A percentile compares a stretch with the other conserved stretches of the same genome.
phyloP scores from a whole-genome alignment of 2,797 vertebrate genomes.

The Lophius americanus region DNA sequence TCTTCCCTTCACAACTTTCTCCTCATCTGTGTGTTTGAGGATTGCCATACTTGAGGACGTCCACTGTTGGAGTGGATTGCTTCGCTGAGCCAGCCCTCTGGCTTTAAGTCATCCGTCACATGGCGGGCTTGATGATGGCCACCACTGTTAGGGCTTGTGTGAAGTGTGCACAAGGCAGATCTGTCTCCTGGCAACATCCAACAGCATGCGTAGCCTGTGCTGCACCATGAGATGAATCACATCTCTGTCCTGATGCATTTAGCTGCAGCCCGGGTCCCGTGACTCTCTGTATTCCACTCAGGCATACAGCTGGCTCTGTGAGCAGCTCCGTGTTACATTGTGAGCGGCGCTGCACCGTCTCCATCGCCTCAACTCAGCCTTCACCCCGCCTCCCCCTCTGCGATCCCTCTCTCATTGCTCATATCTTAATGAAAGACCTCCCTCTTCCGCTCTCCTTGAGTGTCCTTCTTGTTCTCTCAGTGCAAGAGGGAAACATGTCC shows the following conservation, averaged over 20 bases:
- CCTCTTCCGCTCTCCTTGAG: constrained; percentile 30
- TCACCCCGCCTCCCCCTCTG: constrained; percentile 2
- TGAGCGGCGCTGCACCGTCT: constrained; percentile 5
- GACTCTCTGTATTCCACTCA: constrained; percentile 30
- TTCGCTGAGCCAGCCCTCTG: constrained; percentile 17
- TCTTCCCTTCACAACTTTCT: neutral
- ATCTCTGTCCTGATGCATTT: constrained; percentile 65
- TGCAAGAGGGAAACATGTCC: constrained; percentile 18
- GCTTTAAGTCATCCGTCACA: constrained; percentile 47
- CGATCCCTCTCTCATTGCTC: constrained; percentile 22
- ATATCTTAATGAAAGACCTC: constrained; percentile 49
- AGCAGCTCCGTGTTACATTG: constrained; percentile 21
- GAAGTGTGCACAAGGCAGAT: constrained; percentile 61
- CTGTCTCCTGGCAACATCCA: constrained; percentile 76
- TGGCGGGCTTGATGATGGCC: constrained; percentile 43
- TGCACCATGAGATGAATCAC: constrained; percentile 65
- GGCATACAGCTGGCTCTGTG: constrained; percentile 22
- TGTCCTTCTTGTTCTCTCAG: constrained; percentile 34
- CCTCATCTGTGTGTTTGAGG: neutral
- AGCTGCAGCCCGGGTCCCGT: constrained; percentile 37
- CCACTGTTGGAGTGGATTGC: constrained; percentile 18
- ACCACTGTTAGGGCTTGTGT: constrained; percentile 41
- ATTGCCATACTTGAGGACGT: neutral
- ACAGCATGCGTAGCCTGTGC: constrained; percentile 34
- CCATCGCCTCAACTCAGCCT: constrained; percentile 12